Conservation (phyloP, 2,888 invertebrate species). For the Drosophila paranaensis region DNA sequence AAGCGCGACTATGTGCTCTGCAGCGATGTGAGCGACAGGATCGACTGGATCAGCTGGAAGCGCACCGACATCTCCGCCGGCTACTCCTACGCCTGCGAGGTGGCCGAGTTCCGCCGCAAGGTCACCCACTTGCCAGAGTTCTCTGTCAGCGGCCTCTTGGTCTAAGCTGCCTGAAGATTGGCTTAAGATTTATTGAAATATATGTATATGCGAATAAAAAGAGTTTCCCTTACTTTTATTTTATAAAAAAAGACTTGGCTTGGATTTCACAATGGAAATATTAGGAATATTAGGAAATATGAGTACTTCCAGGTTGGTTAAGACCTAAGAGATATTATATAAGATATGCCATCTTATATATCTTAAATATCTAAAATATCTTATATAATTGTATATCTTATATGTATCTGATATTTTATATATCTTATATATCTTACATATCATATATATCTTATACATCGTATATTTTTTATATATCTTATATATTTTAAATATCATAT, state of each 20-base stretch:
- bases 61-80: conserved; percentile 72
- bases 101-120: conserved; percentile 72
- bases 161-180: conserved; percentile 29
- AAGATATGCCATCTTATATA: no score
- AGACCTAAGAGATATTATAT: neutral
- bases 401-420: no score
- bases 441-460: no score
- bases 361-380: no score
- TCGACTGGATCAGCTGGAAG: conserved; percentile 85
- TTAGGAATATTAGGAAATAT: neutral
- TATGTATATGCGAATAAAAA: neutral
- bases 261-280: neutral
- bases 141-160: conserved; percentile 65
- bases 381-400: no score
- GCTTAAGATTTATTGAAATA: conserved; percentile 6
- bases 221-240: neutral
- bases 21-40: conserved; percentile 85
- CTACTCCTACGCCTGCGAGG: conserved; percentile 82
- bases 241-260: neutral
- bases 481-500: no score
- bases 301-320: neutral
- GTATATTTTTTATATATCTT: no score
- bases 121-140: conserved; percentile 73
- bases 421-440: no score
- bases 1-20: conserved; percentile 78